Evolutionary conservation across 2,797 vertebrate genomes (phyloP), one percentile per base, ranked within the genome.

Genomic region (Triplophysa bombifrons): DNA sequence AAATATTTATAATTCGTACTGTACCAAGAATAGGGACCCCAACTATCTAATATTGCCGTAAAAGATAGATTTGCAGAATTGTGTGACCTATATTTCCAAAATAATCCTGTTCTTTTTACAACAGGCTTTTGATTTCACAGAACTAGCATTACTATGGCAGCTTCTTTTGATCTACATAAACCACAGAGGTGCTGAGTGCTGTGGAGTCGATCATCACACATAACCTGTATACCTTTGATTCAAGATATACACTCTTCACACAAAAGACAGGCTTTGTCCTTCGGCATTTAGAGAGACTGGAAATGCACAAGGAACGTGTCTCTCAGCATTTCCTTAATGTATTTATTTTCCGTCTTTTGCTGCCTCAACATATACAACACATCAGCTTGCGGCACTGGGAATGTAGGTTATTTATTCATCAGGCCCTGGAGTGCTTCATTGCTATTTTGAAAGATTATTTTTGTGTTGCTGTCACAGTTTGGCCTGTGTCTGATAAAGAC

Each of bases 401-500:
- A 85, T 65, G 41, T 61, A 55, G 76, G 80, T 93, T 87, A 91
- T 89, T 94, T 91, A 92, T 93, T 93, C 85, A 93, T 91, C 86
- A 89, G 84, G 87, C 91, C 92, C 90, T 53, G 76, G 83, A 91
- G 92, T 91, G 88, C 85, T 73, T 86, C 82, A 85, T 88, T 86
- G 85, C 89, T 87, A 82, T 89, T 67, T 88, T 85, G 85, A 88
- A 88, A 90, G 87, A 88, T 88, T 87, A 85, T 89, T 90, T 90
- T 82, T 86, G 82, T 91, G 87, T 92, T 90, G 86, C 87, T 90
- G 90, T 90, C 87, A 82, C 86, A 86, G 80, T 85, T 88, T 85
- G 41, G 77, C 22, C 71, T 69, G 81, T 86, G 78, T 86, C 87
- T 79, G 85, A 81, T 82, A 82, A 87, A 89, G 78, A 86, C 80